These are phyloP conservation scores for Troides oblongomaculatus DNA, from an alignment of 2,888 invertebrate species.

Conservation along the genomic window DNA sequence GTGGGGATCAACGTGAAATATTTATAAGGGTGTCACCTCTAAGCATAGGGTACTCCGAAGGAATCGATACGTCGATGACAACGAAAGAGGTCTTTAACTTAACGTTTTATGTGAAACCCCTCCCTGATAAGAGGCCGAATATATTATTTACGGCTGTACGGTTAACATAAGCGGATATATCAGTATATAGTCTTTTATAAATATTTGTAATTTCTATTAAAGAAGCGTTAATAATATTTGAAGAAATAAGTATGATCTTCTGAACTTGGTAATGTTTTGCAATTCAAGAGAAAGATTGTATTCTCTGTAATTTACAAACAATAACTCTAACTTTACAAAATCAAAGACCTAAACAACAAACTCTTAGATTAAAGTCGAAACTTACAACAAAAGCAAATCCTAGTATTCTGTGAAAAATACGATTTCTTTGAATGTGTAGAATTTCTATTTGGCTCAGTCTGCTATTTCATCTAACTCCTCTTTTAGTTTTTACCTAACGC, in stretches of 20 bases:
- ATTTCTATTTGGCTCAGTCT: slow-evolving; percentile 7
- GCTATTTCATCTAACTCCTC: neutral
- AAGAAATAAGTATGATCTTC: too few species aligned
- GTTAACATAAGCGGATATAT: too few species aligned
- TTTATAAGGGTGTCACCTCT: neutral
- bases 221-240: too few species aligned
- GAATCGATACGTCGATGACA: slow-evolving; percentile 3
- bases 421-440: neutral
- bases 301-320: too few species aligned
- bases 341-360: too few species aligned
- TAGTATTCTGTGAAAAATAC: neutral
- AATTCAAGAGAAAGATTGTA: too few species aligned
- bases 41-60: neutral
- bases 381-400: too few species aligned
- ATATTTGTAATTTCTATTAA: too few species aligned
- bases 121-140: neutral
- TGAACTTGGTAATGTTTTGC: too few species aligned
- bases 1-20: neutral
- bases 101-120: neutral
- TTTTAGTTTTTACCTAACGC: slow-evolving; percentile 2
- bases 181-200: too few species aligned
- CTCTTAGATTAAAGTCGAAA: too few species aligned
- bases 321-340: too few species aligned
- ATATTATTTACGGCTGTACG: neutral
- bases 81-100: neutral